Percentiles rank a stretch among this genome's conserved stretches.
Conservation (phyloP, 2,113 vertebrate genomes). For the Theropithecus gelada region DNA sequence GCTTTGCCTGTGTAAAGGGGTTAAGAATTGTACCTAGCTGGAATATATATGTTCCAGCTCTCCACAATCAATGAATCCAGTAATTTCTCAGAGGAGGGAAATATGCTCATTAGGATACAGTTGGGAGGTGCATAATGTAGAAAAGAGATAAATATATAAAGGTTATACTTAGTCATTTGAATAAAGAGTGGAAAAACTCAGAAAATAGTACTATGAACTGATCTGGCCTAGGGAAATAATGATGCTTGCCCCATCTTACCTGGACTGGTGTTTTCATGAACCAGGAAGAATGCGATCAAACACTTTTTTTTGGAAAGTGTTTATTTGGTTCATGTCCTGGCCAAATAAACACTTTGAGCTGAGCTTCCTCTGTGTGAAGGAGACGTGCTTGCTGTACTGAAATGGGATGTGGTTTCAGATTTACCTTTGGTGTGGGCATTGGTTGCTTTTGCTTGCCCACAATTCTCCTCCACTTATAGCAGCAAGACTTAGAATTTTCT, state of each 20-base stretch:
- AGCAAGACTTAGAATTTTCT: neutral
- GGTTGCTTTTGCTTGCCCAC: neutral
- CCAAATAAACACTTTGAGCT: neutral
- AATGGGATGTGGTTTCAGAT: neutral
- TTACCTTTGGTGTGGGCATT: neutral
- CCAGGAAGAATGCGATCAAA: neutral
- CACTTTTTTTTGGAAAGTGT: neutral
- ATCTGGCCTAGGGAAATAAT: neutral
- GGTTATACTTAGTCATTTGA: neutral
- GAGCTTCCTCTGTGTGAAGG: neutral
- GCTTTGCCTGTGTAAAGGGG: neutral
- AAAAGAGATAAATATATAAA: conserved; percentile 9
- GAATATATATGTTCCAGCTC: neutral
- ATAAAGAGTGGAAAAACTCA: neutral
- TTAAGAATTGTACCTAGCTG: neutral
- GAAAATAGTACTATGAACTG: neutral
- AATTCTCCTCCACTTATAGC: neutral
- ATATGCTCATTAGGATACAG: neutral
- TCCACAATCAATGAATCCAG: neutral
- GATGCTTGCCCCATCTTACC: neutral
- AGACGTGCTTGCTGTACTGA: neutral
- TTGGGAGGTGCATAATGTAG: neutral
- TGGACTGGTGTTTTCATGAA: neutral
- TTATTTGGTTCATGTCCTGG: neutral
- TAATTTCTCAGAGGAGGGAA: neutral